Base-by-base conservation (phyloP, 2,888 invertebrate genomes). In the Leucoma salicis region DNA sequence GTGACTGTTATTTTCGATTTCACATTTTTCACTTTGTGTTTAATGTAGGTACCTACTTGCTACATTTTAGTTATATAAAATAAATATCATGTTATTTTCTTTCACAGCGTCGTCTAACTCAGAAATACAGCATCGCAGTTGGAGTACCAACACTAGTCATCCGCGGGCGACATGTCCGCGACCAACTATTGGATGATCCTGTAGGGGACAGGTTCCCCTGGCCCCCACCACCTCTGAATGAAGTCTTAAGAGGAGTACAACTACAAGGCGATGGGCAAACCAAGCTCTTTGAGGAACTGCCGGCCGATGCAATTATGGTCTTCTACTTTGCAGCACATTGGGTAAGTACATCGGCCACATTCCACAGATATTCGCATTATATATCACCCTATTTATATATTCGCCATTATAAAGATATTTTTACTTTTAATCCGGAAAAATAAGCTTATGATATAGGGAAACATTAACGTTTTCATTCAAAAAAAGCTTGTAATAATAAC, bases 281-380 rank as follows among this genome's bases (percentile, higher is more conserved):
- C 18, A 89, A 82, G 63, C 70, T 88, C 13, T 93, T 92, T 63
- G 90, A 91, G 13, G 91, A 93, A 46, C 74, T 94, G 13, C 91
- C 93, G 0, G 90, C 89, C 59, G 92, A 92, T 56, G 78, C 82
- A 1, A 91, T 95, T 39, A 93, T 93, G 65, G 96, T 95, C 28
- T 92, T 96, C 63, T 96, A 96, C 74, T 97, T 97, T 78, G 95
- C 96, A 43, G 97, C 97, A 13, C 94, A 96, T 76, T 97, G 97
- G 97, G 96, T 96, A 82, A 90, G 92, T 39, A 14, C n/a, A n/a
- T n/a, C n/a, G n/a, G n/a, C n/a, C n/a, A n/a, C n/a, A n/a, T n/a
- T n/a, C n/a, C n/a, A n/a, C n/a, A n/a, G n/a, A n/a, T n/a, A n/a
- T n/a, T n/a, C n/a, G n/a, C n/a, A n/a, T n/a, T n/a, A n/a, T n/a